Evolutionary conservation across 2,113 vertebrate species (phyloP).

Genomic region (Vulpes vulpes): DNA sequence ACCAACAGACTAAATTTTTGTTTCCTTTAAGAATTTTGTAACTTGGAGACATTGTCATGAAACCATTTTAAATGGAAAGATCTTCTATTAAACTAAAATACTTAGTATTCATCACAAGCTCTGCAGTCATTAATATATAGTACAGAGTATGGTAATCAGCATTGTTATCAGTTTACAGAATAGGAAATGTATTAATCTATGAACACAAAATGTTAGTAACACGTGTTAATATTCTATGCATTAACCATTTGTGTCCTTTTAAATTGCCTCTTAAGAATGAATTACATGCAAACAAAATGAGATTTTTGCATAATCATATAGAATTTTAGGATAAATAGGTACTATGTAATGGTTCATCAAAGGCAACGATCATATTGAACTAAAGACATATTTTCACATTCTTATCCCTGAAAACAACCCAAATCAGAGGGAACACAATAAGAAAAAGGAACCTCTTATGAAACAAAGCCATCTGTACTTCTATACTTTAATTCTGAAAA

Average conservation of each 20-base stretch:
- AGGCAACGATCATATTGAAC: neutral
- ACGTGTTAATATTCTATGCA: neutral
- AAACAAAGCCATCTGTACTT: neutral
- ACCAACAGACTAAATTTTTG: neutral
- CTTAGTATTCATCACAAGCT: neutral
- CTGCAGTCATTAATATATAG: neutral
- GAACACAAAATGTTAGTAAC: neutral
- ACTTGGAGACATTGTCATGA: neutral
- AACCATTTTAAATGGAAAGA: neutral
- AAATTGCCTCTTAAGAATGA: neutral
- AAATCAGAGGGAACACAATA: neutral
- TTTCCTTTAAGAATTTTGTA: neutral
- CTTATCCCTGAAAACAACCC: neutral
- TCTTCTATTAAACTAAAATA: neutral
- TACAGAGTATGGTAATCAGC: neutral
- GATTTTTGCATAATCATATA: neutral
- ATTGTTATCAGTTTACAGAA: neutral
- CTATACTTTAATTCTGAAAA: neutral
- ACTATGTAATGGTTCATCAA: neutral
- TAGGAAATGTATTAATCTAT: neutral
- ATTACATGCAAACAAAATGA: neutral
- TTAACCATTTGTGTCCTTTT: neutral
- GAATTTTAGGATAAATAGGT: neutral
- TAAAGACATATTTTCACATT: neutral
- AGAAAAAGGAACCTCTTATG: neutral